phyloP scores from a whole-genome alignment of 2,113 vertebrate species.

The Notiomystis cincta region DNA sequence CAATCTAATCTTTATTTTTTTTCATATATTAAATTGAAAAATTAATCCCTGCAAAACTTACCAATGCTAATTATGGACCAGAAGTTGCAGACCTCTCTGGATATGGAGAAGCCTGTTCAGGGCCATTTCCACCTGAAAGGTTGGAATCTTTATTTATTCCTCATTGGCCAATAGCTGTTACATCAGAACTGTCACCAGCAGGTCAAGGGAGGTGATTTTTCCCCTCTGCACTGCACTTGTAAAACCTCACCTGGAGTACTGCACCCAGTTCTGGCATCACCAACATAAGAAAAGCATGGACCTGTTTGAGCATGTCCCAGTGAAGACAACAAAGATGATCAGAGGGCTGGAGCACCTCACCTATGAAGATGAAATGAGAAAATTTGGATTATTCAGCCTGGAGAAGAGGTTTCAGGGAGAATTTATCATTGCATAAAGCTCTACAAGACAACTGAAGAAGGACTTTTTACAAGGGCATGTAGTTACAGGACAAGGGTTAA shows the following conservation, averaged over 20 bases:
- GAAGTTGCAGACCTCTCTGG: not conserved
- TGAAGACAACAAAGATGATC: not conserved
- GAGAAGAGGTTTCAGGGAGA: not conserved
- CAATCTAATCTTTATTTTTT: not conserved
- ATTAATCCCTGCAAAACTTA: not conserved
- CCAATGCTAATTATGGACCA: not conserved
- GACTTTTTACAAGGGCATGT: not conserved
- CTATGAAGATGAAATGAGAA: not conserved
- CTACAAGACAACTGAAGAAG: not conserved
- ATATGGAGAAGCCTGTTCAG: not conserved
- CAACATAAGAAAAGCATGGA: not conserved
- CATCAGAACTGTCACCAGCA: not conserved
- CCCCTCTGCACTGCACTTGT: not conserved
- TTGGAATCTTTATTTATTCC: not conserved
- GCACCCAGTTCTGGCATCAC: not conserved
- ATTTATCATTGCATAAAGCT: not conserved
- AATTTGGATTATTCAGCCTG: not conserved
- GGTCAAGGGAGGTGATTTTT: not conserved
- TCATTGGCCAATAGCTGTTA: not conserved
- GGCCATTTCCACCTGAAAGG: not conserved
- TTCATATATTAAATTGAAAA: not conserved
- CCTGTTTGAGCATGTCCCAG: fast-evolving
- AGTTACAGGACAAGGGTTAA: not conserved
- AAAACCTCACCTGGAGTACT: not conserved
- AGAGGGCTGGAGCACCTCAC: not conserved